These are phyloP conservation scores for Archilochus colubris DNA, from an alignment of 2,113 vertebrate genomes.

Conservation along the genomic window DNA sequence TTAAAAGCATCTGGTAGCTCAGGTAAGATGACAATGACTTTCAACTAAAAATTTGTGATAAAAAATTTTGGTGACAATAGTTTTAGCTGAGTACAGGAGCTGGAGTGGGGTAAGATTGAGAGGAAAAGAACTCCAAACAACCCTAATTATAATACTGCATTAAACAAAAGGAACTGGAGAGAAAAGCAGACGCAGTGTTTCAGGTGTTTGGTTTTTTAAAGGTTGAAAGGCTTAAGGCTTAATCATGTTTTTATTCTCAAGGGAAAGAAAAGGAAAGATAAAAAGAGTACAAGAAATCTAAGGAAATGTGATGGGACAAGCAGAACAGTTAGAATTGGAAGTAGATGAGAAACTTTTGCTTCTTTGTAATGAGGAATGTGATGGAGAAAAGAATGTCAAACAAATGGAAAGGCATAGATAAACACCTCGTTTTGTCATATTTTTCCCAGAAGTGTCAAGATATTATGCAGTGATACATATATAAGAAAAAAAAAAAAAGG, in stretches of 20 bases:
- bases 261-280: constrained; percentile 3
- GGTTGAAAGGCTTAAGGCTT: constrained; percentile 25
- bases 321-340: neutral
- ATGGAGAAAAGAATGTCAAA: constrained; percentile 32
- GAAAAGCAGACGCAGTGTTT: neutral
- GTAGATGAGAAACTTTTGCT: neutral
- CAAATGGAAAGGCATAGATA: neutral
- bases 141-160: neutral
- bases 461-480: constrained; percentile 14
- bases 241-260: constrained; percentile 25
- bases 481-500: neutral
- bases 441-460: neutral
- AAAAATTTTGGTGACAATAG: neutral
- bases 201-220: neutral
- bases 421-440: constrained; percentile 37
- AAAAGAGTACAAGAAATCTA: neutral
- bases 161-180: neutral
- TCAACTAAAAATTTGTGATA: neutral
- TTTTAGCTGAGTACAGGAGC: neutral
- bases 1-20: neutral
- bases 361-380: neutral
- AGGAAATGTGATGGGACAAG: neutral
- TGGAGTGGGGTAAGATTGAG: neutral
- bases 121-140: neutral
- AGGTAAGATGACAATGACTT: neutral